Evolutionary conservation across 37 sponge, comb jelly and placozoan species (phyloP).

Genomic region (Beroe ovata): DNA sequence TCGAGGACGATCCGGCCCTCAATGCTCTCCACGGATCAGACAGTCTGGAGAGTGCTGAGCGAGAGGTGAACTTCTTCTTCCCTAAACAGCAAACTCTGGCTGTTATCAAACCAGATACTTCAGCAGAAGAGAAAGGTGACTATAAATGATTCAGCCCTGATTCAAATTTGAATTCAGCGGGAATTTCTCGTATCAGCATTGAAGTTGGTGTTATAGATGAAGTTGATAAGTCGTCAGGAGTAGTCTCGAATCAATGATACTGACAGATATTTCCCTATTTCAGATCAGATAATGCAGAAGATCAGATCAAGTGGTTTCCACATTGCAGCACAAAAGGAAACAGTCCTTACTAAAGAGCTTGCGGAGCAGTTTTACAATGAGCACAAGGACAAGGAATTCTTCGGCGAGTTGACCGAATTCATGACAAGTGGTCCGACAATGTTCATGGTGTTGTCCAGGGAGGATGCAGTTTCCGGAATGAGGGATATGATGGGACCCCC

Average conservation of each 20-base stretch:
- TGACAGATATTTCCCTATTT: too few relatives aligned
- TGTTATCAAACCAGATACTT: constrained; percentile 90
- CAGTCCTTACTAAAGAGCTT: constrained; percentile 90
- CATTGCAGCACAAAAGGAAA: constrained; percentile 84
- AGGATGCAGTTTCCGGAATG: constrained; percentile 88
- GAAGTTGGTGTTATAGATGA: too few relatives aligned
- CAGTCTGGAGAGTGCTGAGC: constrained; percentile 70
- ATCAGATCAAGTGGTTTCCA: constrained; percentile 89
- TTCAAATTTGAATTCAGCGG: too few relatives aligned
- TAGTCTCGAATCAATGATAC: too few relatives aligned
- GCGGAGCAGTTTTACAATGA: constrained; percentile 86
- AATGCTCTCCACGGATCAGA: constrained; percentile 88
- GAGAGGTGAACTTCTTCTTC: constrained; percentile 93
- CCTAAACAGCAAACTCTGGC: constrained; percentile 91
- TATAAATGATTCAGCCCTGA: too few relatives aligned
- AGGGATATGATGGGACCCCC: constrained; percentile 86
- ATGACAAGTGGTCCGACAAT: constrained; percentile 94
- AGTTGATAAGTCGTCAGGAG: too few relatives aligned
- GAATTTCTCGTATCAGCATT: too few relatives aligned
- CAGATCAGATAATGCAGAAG: constrained; percentile 84
- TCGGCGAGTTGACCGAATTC: constrained; percentile 78
- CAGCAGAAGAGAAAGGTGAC: constrained; percentile 76
- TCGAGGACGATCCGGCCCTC: constrained; percentile 68
- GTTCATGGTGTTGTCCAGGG: constrained; percentile 88
- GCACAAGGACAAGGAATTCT: constrained; percentile 92